Evolutionary conservation across 2,888 invertebrate species (phyloP), one percentile per base, ranked within the genome.

Genomic region (Drosophila borborema): DNA sequence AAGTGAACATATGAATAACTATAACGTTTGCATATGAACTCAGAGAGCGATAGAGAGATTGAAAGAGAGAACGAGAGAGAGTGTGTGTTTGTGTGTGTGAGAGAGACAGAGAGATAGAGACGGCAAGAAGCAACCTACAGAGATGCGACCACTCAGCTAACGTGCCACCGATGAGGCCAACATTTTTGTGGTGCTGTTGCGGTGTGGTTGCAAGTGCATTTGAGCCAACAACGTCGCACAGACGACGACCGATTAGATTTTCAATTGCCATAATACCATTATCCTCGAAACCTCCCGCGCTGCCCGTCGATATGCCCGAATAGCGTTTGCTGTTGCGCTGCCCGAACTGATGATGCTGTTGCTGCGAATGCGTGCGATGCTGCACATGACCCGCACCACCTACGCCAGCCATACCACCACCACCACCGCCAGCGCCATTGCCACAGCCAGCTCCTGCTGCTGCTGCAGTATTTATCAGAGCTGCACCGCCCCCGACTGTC

Each of bases 91-190:
- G 36, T 23, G 23, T 43, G 61, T 36, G 28, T 23, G 31, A 20
- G 14, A 10, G 6, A 16, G 12, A 9, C 18, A 36, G 18, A 14
- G 51, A 36, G 34, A 43, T 41, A 65, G 34, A 61, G 23, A 56
- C 64, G 62, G 61, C 58, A 72, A 91, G 82, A 93, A 93, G 93
- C 93, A 92, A 93, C 93, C 93, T 93, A 93, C 93, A 93, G 90
- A 93, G 91, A 91, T 93, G 92, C 83, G 93, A 90, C 91, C 90
- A 91, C 77, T 92, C 92, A 89, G 91, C 91, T 86, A 86, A 81
- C 36, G 86, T 82, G 82, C 88, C 91, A 91, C 91, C 92, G 89
- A 91, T 90, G 84, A 93, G 92, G 91, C 92, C 92, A 87, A 86
- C 91, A 90, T 87, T 91, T 85, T 83, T 82, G 70, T 86, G 82